Evolutionary conservation across 1,140 invertebrate species (phyloP), one percentile per base, ranked within the genome.

Genomic region (Schlechtendalia chinensis): DNA sequence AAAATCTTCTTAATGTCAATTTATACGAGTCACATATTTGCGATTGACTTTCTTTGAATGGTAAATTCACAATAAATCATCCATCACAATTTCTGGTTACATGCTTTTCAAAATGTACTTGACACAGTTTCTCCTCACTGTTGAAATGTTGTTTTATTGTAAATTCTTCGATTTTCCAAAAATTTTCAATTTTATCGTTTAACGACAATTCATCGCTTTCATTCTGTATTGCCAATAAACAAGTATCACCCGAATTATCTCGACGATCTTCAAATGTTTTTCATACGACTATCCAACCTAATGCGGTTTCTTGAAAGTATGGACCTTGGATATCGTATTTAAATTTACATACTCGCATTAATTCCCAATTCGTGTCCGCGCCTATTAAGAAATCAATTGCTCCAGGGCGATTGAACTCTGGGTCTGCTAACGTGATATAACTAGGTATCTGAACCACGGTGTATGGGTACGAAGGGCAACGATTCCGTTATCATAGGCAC

Each of bases 41-140:
- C 1, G 0, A 19, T 11, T 19, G 47, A 59, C 72, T 53, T 1
- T 69, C 29, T 29, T 75, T 80, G 10, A 82, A 81, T 47, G 82
- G 81, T 47, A 82, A 77, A n/a, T 22, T 72, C 5, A 81, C 81
- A 0, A 81, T 58, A 67, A 61, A 82, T 29, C 50, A 3, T 11
- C 82, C 77, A 29, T 74, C 45, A 2, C 5, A 6, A 45, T 82
- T 39, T 75, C 71, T 71, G 10, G 61, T 81, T 39, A 39, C 32
- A 39, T 8, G 32, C 32, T 39, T 39, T 39, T 39, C 32, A 72
- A 80, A 82, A 56, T 72, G 74, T 32, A 59, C 45, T 50, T 22
- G 45, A 58, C 71, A 81, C 39, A 5, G 1, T 10, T 32, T 81
- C 74, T 82, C 71, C 32, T 82, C 80, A 8, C 53, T n/a, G 6